Evolutionary conservation across 2,797 vertebrate genomes (phyloP), one percentile per base, ranked within the genome.

Genomic region (Cottoperca gobio): DNA sequence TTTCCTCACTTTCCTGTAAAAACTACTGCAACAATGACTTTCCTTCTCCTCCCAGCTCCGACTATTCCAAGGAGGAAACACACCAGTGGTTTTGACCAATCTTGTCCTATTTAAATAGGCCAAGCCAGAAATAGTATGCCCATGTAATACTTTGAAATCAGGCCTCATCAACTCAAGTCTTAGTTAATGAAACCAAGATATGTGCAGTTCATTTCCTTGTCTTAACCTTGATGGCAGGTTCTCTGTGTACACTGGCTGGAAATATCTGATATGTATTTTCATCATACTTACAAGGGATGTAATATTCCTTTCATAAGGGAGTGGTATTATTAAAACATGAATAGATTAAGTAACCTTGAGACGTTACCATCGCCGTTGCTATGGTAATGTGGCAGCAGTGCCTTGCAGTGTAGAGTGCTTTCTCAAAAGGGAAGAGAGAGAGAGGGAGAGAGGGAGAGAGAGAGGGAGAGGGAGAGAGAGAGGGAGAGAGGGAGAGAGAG

Each of bases 311-410:
- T 91, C 79, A 88, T 86, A 85, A 84, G 74, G 59, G 69, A 83
- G 83, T 87, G 46, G 73, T 86, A 85, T 90, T 89, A 92, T 88
- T 93, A 91, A 90, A 89, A 90, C 88, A 92, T 85, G 90, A 93
- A 91, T 86, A 89, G 86, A 90, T 87, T 90, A 90, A 89, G 89
- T 94, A 93, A 95, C 93, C 93, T 94, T 94, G 91, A 94, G 89
- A 87, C 73, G 73, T 83, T 86, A 88, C 87, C 78, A 75, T 84
- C 84, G 53, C 83, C 86, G 93, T 95, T 94, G 91, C 94, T 91
- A 94, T 95, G 93, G 93, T 50, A 62, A 95, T 86, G 73, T 78
- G 86, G 86, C 84, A 85, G 86, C 83, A 84, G 85, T 50, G 66
- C 89, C 89, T 86, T 85, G 79, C 82, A 81, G 80, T 75, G 65